Percentiles rank a stretch among this genome's conserved stretches.
These are phyloP conservation scores for Synanthedon vespiformis DNA, from an alignment of 2,888 invertebrate species.

Conservation along the genomic window DNA sequence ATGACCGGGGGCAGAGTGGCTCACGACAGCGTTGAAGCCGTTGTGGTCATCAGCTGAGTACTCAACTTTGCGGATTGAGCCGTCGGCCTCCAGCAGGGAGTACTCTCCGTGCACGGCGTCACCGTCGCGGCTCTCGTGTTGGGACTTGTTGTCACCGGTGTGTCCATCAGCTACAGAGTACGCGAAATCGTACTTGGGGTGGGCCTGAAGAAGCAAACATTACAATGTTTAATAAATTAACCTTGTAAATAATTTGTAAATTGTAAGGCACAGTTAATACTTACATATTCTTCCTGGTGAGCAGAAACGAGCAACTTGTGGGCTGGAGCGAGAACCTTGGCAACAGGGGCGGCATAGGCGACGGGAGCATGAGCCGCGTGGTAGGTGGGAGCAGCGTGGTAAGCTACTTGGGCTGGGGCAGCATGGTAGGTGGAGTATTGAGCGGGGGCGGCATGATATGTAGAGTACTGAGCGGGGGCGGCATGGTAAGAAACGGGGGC, in stretches of 20 bases:
- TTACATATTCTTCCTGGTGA: conserved; percentile 39
- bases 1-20: conserved; percentile 43
- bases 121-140: conserved; percentile 70
- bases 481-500: conserved; percentile 23
- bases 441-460: conserved; percentile 19
- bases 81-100: conserved; percentile 58
- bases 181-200: conserved; percentile 70
- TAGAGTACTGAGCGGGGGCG: conserved; percentile 14
- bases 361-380: conserved; percentile 6
- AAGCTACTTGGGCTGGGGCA: conserved; percentile 28
- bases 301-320: conserved; percentile 24
- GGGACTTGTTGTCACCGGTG: conserved; percentile 72
- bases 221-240: neutral
- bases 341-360: conserved; percentile 12
- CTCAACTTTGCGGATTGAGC: conserved; percentile 63
- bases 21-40: conserved; percentile 59
- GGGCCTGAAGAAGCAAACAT: conserved; percentile 36
- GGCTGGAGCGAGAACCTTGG: conserved; percentile 17
- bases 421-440: conserved; percentile 18
- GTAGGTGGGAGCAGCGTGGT: conserved; percentile 16
- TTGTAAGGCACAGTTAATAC: conserved; percentile 10
- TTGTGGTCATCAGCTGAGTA: conserved; percentile 67
- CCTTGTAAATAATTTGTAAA: neutral
- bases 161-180: conserved; percentile 71
- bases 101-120: conserved; percentile 72